Evolutionary conservation across 64 coral and sea anemone genomes (phyloP), one percentile per base, ranked within the genome.

Genomic region (Pocillopora damicornis): DNA sequence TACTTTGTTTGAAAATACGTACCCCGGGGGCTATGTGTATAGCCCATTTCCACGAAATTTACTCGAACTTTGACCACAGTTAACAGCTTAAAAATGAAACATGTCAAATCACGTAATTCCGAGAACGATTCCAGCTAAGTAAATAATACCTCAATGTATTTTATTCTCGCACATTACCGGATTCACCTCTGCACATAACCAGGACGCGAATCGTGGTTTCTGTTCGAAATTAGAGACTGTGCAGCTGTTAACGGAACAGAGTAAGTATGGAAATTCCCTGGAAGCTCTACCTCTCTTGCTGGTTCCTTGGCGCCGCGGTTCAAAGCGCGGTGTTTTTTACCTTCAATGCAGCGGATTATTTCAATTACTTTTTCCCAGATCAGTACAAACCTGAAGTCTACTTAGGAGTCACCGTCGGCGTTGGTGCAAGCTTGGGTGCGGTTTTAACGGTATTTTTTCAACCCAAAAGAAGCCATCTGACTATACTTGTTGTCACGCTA

Each of bases 321-420:
- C 94, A 96, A 83, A 96, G 94, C 26, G 88, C 91, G 9, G 91
- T 96, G n/a, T 96, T 96, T 26, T 93, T 96, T 59, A 93, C 88
- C 62, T 96, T 88, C 77, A 96, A 96, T 63, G 94, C 91, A 5
- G 94, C 90, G 11, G 94, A 96, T 83, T 96, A 96, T 37, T 96
- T 96, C 87, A 96, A 96, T 75, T 96, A 73, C 38, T 96, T 96
- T 83, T 96, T 96, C 72, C 91, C 94, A 45, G 88, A 93, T 34
- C 42, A 82, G 15, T 96, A 90, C 87, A 96, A 90, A 90, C 94
- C 94, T n/a, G 94, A 96, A 78, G 94, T 96, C 3, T 96, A 90
- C 62, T 73, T 96, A 60, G 91, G 94, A 15, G 94, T 96, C 1
- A 89, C 88, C 1, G 91, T 88, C 18, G 91, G 94, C 42, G 94